Conservation (phyloP, 2,113 vertebrate genomes). For the Pungitius pungitius region DNA sequence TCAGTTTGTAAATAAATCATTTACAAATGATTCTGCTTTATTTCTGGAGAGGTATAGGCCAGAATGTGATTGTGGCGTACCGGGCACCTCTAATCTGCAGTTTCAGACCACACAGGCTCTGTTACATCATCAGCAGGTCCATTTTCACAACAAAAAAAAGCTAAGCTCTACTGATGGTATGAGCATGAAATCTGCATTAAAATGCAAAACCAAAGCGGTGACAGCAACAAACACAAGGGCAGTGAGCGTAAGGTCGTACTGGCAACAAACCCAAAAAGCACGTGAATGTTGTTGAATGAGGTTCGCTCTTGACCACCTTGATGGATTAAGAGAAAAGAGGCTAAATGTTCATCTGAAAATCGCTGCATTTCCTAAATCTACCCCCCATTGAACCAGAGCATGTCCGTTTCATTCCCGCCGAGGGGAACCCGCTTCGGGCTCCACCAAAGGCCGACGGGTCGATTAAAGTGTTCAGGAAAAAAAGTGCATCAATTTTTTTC, state of each 20-base stretch:
- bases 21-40: constrained; percentile 18
- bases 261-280: constrained; percentile 61
- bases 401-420: constrained; percentile 14
- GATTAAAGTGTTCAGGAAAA: constrained; percentile 57
- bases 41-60: constrained; percentile 20
- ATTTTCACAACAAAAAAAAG: constrained; percentile 50
- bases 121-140: constrained; percentile 51
- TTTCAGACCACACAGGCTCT: constrained; percentile 33
- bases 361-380: constrained; percentile 11
- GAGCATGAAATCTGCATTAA: constrained; percentile 27
- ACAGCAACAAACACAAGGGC: constrained; percentile 42
- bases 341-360: constrained; percentile 27
- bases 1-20: constrained; percentile 33
- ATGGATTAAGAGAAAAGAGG: constrained; percentile 30
- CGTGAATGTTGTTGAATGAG: constrained; percentile 44
- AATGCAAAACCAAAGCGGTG: constrained; percentile 37
- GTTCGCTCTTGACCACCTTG: constrained; percentile 33
- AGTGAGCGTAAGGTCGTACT: constrained; percentile 56
- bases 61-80: constrained; percentile 21
- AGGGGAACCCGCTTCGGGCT: constrained; percentile 21
- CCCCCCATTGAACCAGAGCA: constrained; percentile 11
- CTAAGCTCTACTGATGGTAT: constrained; percentile 3
- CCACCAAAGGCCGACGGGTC: constrained; percentile 36
- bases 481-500: constrained; percentile 80
- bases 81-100: constrained; percentile 46